phyloP scores from a whole-genome alignment of 2,888 invertebrate genomes.

The Eutolmus rufibarbis region DNA sequence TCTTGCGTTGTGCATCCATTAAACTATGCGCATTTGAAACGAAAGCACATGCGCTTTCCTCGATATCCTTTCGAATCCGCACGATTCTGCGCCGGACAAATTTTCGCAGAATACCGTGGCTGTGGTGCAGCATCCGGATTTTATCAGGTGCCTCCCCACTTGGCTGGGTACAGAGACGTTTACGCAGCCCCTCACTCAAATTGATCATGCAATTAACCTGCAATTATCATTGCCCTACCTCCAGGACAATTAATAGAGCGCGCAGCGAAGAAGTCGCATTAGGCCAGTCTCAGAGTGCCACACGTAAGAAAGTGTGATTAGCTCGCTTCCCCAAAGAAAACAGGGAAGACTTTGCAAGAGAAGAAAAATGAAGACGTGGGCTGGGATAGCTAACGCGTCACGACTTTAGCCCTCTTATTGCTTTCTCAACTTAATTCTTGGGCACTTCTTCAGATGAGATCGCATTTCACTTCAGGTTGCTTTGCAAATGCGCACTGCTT shows the following conservation, averaged over 20 bases:
- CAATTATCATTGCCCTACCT: constrained; percentile 23
- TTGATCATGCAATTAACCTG: constrained; percentile 9
- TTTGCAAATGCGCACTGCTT: background rate
- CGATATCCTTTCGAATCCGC: background rate
- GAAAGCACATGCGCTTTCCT: background rate
- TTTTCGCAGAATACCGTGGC: background rate
- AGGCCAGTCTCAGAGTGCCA: background rate
- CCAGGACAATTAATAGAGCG: constrained; percentile 24
- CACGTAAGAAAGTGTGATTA: constrained; percentile 12
- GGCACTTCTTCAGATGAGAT: background rate
- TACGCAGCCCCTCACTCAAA: background rate
- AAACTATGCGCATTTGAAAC: background rate
- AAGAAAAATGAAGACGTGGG: constrained; percentile 37
- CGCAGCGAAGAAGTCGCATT: background rate
- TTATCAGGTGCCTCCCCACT: background rate
- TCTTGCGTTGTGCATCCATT: background rate
- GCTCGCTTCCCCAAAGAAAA: background rate
- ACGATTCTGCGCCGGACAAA: background rate
- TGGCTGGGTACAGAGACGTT: background rate
- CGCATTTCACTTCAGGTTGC: background rate
- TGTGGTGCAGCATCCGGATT: background rate
- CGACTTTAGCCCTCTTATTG: constrained; percentile 12
- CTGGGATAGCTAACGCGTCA: background rate
- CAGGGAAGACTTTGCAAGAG: background rate
- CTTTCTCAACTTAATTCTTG: background rate